These are phyloP conservation scores for Isurus oxyrinchus DNA, from an alignment of 2,113 vertebrate species.

Conservation along the genomic window DNA sequence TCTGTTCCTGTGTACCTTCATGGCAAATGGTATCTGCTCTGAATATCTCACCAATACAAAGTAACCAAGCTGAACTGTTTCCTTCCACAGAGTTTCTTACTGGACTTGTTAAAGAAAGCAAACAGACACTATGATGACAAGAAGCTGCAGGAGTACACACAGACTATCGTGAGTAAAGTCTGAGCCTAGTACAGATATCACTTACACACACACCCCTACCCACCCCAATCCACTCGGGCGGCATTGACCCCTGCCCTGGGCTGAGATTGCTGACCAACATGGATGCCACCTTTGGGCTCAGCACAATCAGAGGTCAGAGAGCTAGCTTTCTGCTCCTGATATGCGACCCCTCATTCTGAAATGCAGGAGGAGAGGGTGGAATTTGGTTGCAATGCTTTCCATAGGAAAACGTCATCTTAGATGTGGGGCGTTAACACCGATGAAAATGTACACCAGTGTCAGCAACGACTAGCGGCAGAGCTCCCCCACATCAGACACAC, in stretches of 20 bases:
- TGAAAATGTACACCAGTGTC: neutral
- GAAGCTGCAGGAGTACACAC: slow-evolving; percentile 88
- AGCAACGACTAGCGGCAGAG: neutral
- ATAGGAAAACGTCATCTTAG: neutral
- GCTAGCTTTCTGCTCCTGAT: neutral
- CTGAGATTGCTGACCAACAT: neutral
- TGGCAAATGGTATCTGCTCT: neutral
- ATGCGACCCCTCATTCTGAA: too few species aligned
- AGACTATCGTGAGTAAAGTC: slow-evolving; percentile 78
- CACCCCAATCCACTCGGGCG: neutral
- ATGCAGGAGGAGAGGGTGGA: too few species aligned
- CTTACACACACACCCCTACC: neutral
- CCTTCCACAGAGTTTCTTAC: slow-evolving; percentile 77
- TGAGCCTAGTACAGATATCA: neutral
- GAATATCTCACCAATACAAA: neutral
- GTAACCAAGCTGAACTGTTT: neutral
- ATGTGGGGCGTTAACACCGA: neutral
- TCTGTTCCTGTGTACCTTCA: neutral
- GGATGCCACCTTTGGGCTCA: neutral
- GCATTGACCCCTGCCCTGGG: neutral
- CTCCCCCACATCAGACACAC: neutral
- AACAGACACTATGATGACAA: slow-evolving; percentile 85
- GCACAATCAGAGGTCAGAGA: neutral
- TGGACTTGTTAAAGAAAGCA: slow-evolving; percentile 86
- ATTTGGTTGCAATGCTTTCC: neutral